Evolutionary conservation across 2,113 vertebrate genomes (phyloP).

Genomic region (Loxodonta africana): DNA sequence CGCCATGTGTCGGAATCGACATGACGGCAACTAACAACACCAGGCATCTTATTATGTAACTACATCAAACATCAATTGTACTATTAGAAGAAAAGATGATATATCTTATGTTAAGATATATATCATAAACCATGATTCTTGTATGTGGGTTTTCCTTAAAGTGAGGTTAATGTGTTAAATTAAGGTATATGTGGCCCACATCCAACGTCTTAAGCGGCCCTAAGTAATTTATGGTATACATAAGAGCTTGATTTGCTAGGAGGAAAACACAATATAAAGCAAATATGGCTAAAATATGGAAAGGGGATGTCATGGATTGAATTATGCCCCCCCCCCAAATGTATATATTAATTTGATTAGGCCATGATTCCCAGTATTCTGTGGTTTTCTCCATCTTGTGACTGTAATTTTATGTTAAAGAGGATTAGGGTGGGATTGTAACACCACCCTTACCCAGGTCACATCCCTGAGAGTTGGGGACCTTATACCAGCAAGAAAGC

Average conservation of each 20-base stretch:
- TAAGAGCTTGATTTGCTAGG: background rate
- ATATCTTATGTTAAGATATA: background rate
- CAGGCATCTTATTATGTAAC: background rate
- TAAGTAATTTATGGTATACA: background rate
- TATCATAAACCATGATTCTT: background rate
- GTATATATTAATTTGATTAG: too few relatives aligned
- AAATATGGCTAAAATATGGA: slow-evolving; percentile 42
- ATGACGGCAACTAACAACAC: background rate
- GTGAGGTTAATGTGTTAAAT: slow-evolving; percentile 16
- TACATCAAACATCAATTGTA: slow-evolving; percentile 15
- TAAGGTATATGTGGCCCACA: background rate
- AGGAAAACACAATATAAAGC: slow-evolving; percentile 20
- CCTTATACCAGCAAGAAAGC: too few relatives aligned
- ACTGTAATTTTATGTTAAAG: too few relatives aligned
- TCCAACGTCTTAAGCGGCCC: background rate
- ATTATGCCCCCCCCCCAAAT: too few relatives aligned
- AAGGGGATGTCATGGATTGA: background rate
- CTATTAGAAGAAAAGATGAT: background rate
- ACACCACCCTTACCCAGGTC: too few relatives aligned
- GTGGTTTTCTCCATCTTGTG: too few relatives aligned
- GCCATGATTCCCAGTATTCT: too few relatives aligned
- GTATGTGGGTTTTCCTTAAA: background rate
- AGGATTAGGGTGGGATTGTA: too few relatives aligned
- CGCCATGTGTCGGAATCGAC: background rate
- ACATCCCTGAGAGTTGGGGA: too few relatives aligned